Evolutionary conservation across 1,140 invertebrate species (phyloP).

Genomic region (Drosophila chauvacae): DNA sequence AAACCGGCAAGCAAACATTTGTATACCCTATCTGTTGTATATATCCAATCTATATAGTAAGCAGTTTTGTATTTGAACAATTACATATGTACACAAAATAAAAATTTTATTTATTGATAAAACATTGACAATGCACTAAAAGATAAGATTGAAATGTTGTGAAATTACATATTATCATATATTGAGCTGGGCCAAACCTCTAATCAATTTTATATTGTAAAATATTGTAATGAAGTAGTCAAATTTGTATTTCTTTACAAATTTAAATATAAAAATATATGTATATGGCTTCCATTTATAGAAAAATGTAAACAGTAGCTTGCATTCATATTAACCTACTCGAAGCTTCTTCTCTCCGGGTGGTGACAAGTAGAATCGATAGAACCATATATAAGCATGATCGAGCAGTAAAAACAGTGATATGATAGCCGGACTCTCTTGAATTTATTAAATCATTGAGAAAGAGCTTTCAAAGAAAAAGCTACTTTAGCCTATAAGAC

Average conservation of each 20-base stretch:
- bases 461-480: not conserved
- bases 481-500: not conserved
- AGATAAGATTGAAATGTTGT: not conserved
- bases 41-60: too few species aligned
- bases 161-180: not conserved
- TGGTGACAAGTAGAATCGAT: not conserved
- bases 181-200: not conserved
- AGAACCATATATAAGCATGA: conserved; percentile 1
- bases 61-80: too few species aligned
- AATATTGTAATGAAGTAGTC: not conserved
- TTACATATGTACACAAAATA: not conserved
- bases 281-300: not conserved
- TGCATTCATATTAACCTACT: not conserved
- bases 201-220: not conserved
- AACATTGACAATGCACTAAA: not conserved
- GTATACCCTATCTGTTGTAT: not conserved
- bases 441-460: not conserved
- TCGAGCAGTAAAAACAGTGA: not conserved
- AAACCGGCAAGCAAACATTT: not conserved
- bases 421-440: not conserved
- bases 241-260: not conserved
- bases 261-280: not conserved
- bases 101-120: not conserved
- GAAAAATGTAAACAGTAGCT: not conserved
- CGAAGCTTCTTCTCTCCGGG: not conserved